These are phyloP conservation scores for Typhlomys cinereus DNA, from an alignment of 2,113 vertebrate species.

Conservation along the genomic window DNA sequence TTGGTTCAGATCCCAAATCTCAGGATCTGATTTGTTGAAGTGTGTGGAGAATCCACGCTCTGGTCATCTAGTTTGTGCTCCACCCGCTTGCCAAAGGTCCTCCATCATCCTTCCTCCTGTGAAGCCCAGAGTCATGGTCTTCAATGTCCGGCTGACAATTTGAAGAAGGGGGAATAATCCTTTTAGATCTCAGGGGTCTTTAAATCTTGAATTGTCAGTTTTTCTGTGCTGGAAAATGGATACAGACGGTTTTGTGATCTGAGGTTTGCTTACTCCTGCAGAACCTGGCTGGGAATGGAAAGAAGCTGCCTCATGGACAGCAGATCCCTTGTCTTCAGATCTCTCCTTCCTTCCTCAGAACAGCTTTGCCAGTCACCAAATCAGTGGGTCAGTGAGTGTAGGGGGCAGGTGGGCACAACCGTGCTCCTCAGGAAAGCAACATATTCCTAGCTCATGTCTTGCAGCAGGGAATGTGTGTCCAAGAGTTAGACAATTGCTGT, in stretches of 20 bases:
- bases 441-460: background rate
- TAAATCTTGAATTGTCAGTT: background rate
- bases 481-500: background rate
- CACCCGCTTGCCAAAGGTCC: background rate
- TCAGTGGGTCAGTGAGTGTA: background rate
- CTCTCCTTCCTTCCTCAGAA: background rate
- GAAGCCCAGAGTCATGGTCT: background rate
- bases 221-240: background rate
- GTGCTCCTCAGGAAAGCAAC: background rate
- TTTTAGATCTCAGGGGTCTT: background rate
- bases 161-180: background rate
- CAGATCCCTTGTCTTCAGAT: background rate
- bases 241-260: background rate
- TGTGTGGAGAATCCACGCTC: background rate
- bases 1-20: background rate
- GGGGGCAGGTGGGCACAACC: background rate
- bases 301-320: background rate
- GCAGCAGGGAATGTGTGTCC: no score
- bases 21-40: background rate
- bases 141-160: background rate
- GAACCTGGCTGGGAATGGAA: background rate
- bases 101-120: background rate
- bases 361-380: background rate
- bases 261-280: background rate
- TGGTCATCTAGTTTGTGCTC: background rate